Evolutionary conservation across 2,888 invertebrate species (phyloP).

Genomic region (Trichogramma evanescens): DNA sequence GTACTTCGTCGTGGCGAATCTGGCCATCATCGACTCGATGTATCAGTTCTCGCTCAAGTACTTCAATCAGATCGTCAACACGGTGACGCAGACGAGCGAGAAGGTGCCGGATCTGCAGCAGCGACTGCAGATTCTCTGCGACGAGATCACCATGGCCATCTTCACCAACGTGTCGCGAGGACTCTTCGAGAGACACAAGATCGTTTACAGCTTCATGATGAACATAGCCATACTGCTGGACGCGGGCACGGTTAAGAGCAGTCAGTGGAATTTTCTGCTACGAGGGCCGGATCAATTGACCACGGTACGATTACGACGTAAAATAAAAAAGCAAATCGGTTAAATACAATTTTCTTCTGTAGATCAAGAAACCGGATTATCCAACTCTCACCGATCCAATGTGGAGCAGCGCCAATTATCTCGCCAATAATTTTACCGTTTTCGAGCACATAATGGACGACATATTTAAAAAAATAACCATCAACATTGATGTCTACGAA

Average conservation of each 20-base stretch:
- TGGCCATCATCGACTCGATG: slow-evolving; percentile 90
- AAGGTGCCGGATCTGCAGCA: slow-evolving; percentile 59
- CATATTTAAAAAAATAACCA: slow-evolving; percentile 51
- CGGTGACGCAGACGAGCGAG: slow-evolving; percentile 71
- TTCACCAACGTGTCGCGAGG: slow-evolving; percentile 86
- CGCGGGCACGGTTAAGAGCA: slow-evolving; percentile 53
- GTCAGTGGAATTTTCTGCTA: slow-evolving; percentile 73
- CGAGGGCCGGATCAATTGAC: slow-evolving; percentile 63
- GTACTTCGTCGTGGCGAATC: slow-evolving; percentile 82
- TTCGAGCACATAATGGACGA: slow-evolving; percentile 55
- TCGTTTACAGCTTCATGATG: slow-evolving; percentile 80
- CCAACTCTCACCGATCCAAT: slow-evolving; percentile 58
- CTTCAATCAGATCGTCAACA: slow-evolving; percentile 76
- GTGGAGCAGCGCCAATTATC: slow-evolving; percentile 64
- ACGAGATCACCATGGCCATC: slow-evolving; percentile 72
- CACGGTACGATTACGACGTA: slow-evolving; percentile 39
- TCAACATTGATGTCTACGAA: slow-evolving; percentile 57
- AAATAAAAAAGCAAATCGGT: background rate
- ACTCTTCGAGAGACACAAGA: slow-evolving; percentile 83
- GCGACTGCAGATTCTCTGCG: slow-evolving; percentile 63
- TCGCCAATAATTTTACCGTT: slow-evolving; percentile 53
- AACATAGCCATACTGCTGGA: slow-evolving; percentile 69
- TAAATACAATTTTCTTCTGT: slow-evolving; percentile 18
- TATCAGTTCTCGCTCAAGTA: slow-evolving; percentile 91
- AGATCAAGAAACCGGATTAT: slow-evolving; percentile 56